Evolutionary conservation across 2,113 vertebrate genomes (phyloP).

Genomic region (Raja brachyura): DNA sequence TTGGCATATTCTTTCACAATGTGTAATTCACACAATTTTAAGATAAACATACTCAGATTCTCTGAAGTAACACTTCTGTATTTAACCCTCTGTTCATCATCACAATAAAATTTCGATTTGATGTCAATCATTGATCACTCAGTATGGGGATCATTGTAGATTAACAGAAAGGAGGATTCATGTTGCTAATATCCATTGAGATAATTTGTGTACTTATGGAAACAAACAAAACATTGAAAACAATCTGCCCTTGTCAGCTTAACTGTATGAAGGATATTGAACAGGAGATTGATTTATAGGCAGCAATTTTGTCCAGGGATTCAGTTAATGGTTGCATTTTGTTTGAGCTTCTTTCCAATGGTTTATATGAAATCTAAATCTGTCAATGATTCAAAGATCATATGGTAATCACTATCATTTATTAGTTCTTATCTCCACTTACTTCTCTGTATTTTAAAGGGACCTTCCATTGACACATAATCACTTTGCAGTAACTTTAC

Average conservation of each 20-base stretch:
- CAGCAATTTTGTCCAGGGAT: not conserved
- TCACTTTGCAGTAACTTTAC: not conserved
- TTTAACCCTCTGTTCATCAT: not conserved
- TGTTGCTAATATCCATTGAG: not conserved
- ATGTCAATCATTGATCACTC: not conserved
- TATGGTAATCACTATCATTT: not conserved
- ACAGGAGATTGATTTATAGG: not conserved
- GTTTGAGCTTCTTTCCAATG: slow-evolving; percentile 9
- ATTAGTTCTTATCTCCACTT: not conserved
- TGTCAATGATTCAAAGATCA: not conserved
- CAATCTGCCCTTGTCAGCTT: slow-evolving; percentile 17
- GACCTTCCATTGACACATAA: no score
- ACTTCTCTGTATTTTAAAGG: not conserved
- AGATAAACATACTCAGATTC: not conserved
- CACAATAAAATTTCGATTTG: not conserved
- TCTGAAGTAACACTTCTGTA: not conserved
- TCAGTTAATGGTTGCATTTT: not conserved
- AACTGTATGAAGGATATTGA: not conserved
- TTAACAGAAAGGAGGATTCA: not conserved
- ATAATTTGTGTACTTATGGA: not conserved
- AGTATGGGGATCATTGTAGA: not conserved
- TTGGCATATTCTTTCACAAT: no score
- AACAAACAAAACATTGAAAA: not conserved
- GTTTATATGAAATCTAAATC: not conserved
- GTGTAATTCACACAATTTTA: not conserved